Evolutionary conservation across 2,113 vertebrate species (phyloP).

Genomic region (Mus pahari): DNA sequence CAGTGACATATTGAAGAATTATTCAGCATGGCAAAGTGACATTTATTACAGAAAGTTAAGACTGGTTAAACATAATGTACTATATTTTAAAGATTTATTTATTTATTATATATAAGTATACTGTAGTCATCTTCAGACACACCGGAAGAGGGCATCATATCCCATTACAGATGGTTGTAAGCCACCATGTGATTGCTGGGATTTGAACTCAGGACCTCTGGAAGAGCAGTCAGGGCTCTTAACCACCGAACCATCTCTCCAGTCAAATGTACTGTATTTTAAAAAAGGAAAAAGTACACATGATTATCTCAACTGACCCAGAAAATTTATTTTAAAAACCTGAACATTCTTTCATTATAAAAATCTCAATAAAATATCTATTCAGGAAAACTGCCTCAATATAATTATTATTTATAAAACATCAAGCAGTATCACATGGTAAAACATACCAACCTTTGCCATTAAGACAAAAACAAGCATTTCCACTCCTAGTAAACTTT

Average conservation of each 20-base stretch:
- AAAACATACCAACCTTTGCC: not conserved
- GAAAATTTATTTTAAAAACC: not conserved
- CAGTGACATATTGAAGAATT: not conserved
- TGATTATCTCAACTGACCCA: not conserved
- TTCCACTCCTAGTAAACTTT: not conserved
- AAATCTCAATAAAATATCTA: not conserved
- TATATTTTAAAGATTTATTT: not conserved
- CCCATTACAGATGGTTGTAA: too few species aligned
- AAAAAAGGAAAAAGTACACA: not conserved
- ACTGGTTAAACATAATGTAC: not conserved
- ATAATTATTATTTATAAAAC: not conserved
- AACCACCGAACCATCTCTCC: too few species aligned
- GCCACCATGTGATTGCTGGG: too few species aligned
- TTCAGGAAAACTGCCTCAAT: not conserved
- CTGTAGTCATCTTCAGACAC: too few species aligned
- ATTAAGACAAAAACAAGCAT: not conserved
- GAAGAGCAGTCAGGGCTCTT: too few species aligned
- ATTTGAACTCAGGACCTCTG: too few species aligned
- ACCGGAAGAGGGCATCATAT: too few species aligned
- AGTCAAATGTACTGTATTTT: not conserved
- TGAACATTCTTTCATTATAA: not conserved
- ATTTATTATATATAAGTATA: too few species aligned
- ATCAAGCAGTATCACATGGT: not conserved
- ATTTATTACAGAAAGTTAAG: not conserved
- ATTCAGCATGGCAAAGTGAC: not conserved